Base-by-base conservation (phyloP, 2,888 invertebrate species). In the Drosophila affinis region DNA sequence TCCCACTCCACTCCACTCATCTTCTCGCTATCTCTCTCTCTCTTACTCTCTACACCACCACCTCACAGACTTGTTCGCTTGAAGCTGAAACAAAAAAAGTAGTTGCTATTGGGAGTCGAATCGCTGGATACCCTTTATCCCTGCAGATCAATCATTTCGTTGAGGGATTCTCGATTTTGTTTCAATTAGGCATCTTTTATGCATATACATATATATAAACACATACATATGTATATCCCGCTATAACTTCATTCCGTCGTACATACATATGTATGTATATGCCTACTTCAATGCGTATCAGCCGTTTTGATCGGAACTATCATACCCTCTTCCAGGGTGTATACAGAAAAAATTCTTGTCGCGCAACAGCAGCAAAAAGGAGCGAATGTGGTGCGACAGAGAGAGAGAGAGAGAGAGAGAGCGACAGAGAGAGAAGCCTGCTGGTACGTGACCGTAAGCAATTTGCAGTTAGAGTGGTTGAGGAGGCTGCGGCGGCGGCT, bases 371-470 rank as follows among this genome's bases (percentile, higher is more conserved):
- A 70, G 70, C 71, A 67, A 48, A 61, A 34, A 45, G 61, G 52
- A 57, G 46, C 59, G 24, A 39, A 39, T 49, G 46, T 24, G 12
- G 39, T 21, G 49, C 18, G 47, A 27, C 47, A 9, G 51, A 5
- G 32, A 24, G 48, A 44, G 47, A 10, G 24, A 27, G 47, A 10
- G 24, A 27, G 47, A 9, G 55, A 5, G 32, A 24, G 52, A 44
- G 47, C 6, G n/a, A 54, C 48, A 10, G 49, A 59, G 47, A 17
- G 39, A 44, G 27, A 29, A 47, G 59, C 52, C 24, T 45, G 57
- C 68, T 72, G 62, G 67, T 81, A 81, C 81, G 81, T 81, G 80
- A 81, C 80, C 76, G 76, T 76, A 72, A 78, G 81, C 81, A 76
- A 76, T 81, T 79, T 77, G 72, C 65, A 72, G 79, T 65, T 59